Conservation (phyloP, 1,140 invertebrate species). For the Leptonema lineaticorne region DNA sequence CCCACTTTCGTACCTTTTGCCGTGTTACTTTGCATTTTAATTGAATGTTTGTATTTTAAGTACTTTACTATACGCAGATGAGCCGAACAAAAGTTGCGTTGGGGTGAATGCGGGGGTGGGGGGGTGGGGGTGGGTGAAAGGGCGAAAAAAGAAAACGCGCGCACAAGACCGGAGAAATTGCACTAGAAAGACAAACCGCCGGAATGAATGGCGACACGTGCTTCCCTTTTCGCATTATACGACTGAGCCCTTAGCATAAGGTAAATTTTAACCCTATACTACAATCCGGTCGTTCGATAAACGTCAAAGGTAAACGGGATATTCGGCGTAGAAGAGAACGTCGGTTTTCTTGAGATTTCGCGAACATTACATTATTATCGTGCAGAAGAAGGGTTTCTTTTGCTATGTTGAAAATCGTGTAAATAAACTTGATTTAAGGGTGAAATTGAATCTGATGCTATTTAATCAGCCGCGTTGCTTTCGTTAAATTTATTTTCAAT, state of each 20-base stretch:
- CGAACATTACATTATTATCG: too few relatives aligned
- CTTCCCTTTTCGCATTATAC: conserved; percentile 24
- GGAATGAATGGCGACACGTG: conserved; percentile 38
- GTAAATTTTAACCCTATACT: background rate
- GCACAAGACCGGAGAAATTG: too few relatives aligned
- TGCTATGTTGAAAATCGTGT: too few relatives aligned
- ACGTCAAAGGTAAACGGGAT: conserved; percentile 1
- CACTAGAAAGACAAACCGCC: conserved; percentile 23
- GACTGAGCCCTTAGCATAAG: background rate
- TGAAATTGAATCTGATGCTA: too few relatives aligned
- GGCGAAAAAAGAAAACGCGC: too few relatives aligned
- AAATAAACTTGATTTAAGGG: too few relatives aligned
- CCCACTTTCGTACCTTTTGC: conserved; percentile 39
- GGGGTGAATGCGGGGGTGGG: background rate
- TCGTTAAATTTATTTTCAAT: too few relatives aligned
- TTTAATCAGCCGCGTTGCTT: too few relatives aligned
- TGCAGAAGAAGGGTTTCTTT: too few relatives aligned
- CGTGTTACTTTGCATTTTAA: conserved; percentile 43
- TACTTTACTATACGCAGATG: conserved; percentile 30
- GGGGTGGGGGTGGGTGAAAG: background rate
- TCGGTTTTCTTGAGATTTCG: too few relatives aligned
- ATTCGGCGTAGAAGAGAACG: background rate
- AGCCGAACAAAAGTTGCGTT: conserved; percentile 12
- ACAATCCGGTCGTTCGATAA: conserved; percentile 7
- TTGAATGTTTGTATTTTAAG: conserved; percentile 43